Evolutionary conservation across 2,888 invertebrate species (phyloP).

Genomic region (Zygothrica quintamaculata): DNA sequence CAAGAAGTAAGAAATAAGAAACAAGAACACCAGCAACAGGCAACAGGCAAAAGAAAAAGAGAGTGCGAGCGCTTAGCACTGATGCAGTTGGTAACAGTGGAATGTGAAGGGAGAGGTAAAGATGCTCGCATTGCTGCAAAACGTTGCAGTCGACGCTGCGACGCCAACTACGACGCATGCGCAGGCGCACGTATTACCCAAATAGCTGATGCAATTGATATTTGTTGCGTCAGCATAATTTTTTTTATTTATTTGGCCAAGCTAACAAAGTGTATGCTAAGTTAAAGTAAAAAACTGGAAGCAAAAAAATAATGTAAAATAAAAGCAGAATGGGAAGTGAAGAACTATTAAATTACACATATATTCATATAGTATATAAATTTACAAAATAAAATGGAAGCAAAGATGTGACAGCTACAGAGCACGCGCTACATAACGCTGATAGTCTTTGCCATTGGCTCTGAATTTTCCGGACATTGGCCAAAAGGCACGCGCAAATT

Average conservation of each 20-base stretch:
- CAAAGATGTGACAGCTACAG: constrained; percentile 14
- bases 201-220: constrained; percentile 69
- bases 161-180: constrained; percentile 42
- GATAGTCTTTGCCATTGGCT: constrained; percentile 12
- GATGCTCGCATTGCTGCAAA: constrained; percentile 11
- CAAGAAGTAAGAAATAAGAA: neutral
- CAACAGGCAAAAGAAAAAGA: constrained; percentile 2
- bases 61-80: constrained; percentile 1
- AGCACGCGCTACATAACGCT: constrained; percentile 25
- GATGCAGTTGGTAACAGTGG: constrained; percentile 38
- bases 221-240: constrained; percentile 68
- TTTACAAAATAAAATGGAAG: neutral
- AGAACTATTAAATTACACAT: constrained; percentile 18
- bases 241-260: constrained; percentile 2
- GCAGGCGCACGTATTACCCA: constrained; percentile 54
- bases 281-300: constrained; percentile 1
- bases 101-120: constrained; percentile 18
- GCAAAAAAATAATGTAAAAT: neutral
- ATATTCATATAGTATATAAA: constrained; percentile 13
- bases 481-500: constrained; percentile 40
- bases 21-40: constrained; percentile 11
- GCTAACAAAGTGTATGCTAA: constrained; percentile 23
- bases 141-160: constrained; percentile 19
- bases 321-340: neutral
- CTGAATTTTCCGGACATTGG: constrained; percentile 28